Conservation (phyloP, 2,888 invertebrate genomes). For the Nomada ruficornis region DNA sequence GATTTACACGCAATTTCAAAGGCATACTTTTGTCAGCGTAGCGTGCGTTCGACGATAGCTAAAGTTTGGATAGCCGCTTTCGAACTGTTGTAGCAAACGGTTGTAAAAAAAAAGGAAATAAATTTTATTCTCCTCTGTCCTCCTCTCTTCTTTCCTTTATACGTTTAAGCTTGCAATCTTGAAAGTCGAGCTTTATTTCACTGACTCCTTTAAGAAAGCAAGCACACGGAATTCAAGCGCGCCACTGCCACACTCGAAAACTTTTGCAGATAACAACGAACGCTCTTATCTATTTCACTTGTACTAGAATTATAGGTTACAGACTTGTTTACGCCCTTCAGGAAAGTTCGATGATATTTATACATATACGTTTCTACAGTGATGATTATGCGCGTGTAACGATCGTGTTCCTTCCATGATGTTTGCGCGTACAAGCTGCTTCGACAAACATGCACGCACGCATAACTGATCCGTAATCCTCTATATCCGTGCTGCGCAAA, state of each 20-base stretch:
- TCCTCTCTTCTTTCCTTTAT: neutral
- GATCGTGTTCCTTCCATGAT: neutral
- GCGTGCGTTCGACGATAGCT: conserved; percentile 2
- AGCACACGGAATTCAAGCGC: conserved; percentile 28
- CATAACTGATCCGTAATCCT: conserved; percentile 39
- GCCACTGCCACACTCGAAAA: neutral
- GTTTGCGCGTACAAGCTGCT: conserved; percentile 33
- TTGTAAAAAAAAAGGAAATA: conserved; percentile 29
- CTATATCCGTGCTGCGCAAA: conserved; percentile 31
- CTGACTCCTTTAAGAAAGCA: conserved; percentile 9
- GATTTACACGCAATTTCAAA: neutral
- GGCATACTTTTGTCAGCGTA: conserved; percentile 3
- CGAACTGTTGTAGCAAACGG: conserved; percentile 15
- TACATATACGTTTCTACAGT: neutral
- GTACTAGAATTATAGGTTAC: neutral
- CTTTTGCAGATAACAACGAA: conserved; percentile 15
- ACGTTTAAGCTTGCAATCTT: conserved; percentile 29
- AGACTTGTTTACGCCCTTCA: conserved; percentile 22
- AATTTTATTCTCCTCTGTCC: conserved; percentile 20
- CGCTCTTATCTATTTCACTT: conserved; percentile 23
- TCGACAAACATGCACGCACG: conserved; percentile 31
- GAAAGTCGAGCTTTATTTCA: conserved; percentile 16
- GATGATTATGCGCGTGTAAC: neutral
- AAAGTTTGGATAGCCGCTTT: conserved; percentile 6
- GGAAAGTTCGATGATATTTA: conserved; percentile 11